Percentiles rank a stretch among this genome's conserved stretches.
Conservation (phyloP, 2,888 invertebrate species). For the Rhagonycha lutea region DNA sequence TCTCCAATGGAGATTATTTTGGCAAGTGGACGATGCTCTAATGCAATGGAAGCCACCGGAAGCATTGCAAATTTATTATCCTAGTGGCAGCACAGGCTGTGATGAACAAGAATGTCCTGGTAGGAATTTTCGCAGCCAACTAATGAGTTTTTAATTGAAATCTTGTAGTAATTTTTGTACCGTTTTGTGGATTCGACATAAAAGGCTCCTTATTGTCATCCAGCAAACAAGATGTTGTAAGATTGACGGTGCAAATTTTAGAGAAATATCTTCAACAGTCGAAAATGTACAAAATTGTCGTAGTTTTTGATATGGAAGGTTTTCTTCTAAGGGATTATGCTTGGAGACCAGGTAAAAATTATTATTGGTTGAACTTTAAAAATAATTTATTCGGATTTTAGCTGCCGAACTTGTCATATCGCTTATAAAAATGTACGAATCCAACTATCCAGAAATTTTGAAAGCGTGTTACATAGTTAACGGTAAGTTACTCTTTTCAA, state of each 20-base stretch:
- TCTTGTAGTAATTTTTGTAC: conserved; percentile 73
- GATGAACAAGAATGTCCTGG: conserved; percentile 85
- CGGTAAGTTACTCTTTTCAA: conserved; percentile 61
- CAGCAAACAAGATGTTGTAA: conserved; percentile 73
- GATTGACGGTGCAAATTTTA: conserved; percentile 67
- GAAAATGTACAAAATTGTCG: conserved; percentile 68
- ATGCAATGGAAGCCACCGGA: conserved; percentile 73
- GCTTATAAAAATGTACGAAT: conserved; percentile 84
- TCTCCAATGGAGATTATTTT: conserved; percentile 72
- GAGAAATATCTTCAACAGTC: conserved; percentile 69
- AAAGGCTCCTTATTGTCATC: conserved; percentile 79
- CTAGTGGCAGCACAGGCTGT: conserved; percentile 78
- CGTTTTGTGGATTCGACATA: conserved; percentile 80
- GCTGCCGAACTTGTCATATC: conserved; percentile 82
- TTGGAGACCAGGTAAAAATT: conserved; percentile 76
- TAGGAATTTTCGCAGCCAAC: conserved; percentile 45
- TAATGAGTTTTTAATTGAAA: neutral
- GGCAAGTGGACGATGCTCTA: conserved; percentile 73
- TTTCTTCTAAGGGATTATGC: conserved; percentile 80
- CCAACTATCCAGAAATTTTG: conserved; percentile 90
- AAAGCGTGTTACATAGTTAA: conserved; percentile 86
- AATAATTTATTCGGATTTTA: conserved; percentile 46
- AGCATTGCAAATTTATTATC: conserved; percentile 71
- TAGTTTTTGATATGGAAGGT: conserved; percentile 77
- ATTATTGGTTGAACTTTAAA: neutral